phyloP scores from a whole-genome alignment of 1,140 invertebrate genomes.

The Epicauta chinensis region DNA sequence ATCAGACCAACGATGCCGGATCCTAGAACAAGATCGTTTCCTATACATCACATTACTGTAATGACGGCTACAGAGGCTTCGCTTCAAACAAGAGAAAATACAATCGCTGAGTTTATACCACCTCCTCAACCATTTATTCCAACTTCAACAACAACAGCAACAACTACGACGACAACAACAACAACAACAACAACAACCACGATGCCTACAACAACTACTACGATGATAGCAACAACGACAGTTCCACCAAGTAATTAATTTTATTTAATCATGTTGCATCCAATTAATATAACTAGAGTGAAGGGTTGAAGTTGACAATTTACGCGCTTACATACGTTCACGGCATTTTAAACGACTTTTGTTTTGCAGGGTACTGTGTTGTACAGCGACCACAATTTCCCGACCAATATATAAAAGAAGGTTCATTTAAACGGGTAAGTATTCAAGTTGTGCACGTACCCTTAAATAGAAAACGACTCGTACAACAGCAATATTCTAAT shows the following conservation, averaged over 20 bases:
- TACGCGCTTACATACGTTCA: conserved; percentile 1
- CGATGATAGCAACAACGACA: conserved; percentile 61
- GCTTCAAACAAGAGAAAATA: conserved; percentile 29
- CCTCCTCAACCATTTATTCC: conserved; percentile 35
- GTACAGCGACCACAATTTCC: conserved; percentile 69
- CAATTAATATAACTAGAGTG: conserved; percentile 14
- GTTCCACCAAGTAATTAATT: conserved; percentile 58
- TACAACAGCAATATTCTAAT: too few species aligned
- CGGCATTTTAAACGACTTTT: conserved; percentile 15
- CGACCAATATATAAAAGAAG: conserved; percentile 66
- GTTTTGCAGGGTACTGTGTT: conserved; percentile 63
- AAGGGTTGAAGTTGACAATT: conserved; percentile 1
- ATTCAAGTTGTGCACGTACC: conserved; percentile 8
- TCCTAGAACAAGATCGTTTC: conserved; percentile 19
- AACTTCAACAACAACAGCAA: conserved; percentile 39
- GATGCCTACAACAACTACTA: conserved; percentile 51
- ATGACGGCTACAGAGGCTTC: conserved; percentile 33
- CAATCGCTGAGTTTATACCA: conserved; percentile 35
- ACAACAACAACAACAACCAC: conserved; percentile 50
- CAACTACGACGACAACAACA: conserved; percentile 46
- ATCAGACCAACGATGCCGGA: conserved; percentile 37
- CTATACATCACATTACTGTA: conserved; percentile 26
- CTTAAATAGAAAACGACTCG: conserved; percentile 8
- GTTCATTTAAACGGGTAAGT: conserved; percentile 66
- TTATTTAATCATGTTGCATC: conserved; percentile 16